A percentile compares a stretch with the other conserved stretches of the same genome.
phyloP scores from a whole-genome alignment of 2,797 vertebrate species.

The Simalia tracyae region DNA sequence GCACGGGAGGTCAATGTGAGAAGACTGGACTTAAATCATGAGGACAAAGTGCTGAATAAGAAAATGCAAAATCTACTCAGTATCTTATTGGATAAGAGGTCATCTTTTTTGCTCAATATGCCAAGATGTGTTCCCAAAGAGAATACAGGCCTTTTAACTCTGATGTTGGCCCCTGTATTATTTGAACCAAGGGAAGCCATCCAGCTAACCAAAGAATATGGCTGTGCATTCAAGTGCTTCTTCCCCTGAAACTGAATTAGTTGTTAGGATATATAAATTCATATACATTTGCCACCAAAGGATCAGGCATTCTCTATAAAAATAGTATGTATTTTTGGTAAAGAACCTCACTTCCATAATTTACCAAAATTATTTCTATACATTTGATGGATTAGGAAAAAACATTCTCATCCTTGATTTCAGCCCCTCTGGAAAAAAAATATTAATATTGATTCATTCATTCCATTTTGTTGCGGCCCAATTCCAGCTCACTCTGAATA shows the following conservation, averaged over 20 bases:
- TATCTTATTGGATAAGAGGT: neutral
- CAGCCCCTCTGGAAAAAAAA: neutral
- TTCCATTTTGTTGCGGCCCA: neutral
- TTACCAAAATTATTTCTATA: constrained; percentile 49
- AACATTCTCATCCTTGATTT: constrained; percentile 41
- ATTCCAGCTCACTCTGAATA: neutral
- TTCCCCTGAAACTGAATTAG: constrained; percentile 20
- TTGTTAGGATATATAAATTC: constrained; percentile 40
- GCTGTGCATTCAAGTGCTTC: neutral
- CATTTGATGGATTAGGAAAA: constrained; percentile 37
- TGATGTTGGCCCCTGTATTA: neutral
- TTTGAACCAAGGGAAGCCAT: neutral
- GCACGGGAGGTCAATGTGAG: neutral
- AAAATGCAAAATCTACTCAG: neutral
- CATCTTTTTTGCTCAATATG: neutral
- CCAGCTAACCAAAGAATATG: neutral
- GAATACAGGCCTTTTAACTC: neutral
- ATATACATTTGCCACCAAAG: constrained; percentile 7
- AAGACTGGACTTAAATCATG: neutral
- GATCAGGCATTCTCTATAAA: constrained; percentile 41
- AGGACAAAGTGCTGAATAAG: neutral
- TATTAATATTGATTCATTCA: neutral
- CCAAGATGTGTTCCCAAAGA: neutral
- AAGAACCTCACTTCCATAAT: no score
- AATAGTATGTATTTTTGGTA: constrained; percentile 29